Conservation (phyloP, 2,888 invertebrate species). For the Gastrophysa polygoni region DNA sequence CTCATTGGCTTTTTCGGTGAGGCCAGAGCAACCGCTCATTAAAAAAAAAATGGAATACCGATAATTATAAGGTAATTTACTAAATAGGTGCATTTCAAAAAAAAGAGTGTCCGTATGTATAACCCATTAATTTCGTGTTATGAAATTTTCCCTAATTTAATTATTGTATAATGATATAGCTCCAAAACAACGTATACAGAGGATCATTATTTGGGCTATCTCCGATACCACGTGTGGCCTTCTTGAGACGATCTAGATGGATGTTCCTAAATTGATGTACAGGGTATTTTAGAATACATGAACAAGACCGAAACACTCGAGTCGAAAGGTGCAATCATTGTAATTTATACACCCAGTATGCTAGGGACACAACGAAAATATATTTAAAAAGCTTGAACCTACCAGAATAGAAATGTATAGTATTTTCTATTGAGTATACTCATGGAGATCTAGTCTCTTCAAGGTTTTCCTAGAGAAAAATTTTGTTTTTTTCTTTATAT, state of each 20-base stretch:
- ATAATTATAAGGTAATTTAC: conserved; percentile 35
- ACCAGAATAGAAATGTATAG: no score
- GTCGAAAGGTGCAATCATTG: no score
- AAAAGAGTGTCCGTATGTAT: conserved; percentile 25
- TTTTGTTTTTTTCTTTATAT: no score
- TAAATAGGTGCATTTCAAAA: conserved; percentile 33
- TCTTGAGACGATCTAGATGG: background rate
- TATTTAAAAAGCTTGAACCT: no score
- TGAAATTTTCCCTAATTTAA: conserved; percentile 32
- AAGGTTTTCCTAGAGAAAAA: no score
- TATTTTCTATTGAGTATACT: no score
- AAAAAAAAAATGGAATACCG: conserved; percentile 28
- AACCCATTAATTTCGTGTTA: conserved; percentile 30
- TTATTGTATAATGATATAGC: conserved; percentile 22
- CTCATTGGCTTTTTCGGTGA: conserved; percentile 12
- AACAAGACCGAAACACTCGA: no score
- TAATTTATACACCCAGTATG: no score
- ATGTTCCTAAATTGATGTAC: no score
- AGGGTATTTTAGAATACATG: no score
- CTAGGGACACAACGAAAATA: no score
- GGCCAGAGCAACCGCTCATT: conserved; percentile 29
- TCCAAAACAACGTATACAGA: conserved; percentile 14
- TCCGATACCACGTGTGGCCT: background rate
- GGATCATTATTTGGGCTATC: conserved; percentile 3
- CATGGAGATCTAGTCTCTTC: no score